phyloP scores from a whole-genome alignment of 2,797 vertebrate species.

The Rhabdophis nuchalis region DNA sequence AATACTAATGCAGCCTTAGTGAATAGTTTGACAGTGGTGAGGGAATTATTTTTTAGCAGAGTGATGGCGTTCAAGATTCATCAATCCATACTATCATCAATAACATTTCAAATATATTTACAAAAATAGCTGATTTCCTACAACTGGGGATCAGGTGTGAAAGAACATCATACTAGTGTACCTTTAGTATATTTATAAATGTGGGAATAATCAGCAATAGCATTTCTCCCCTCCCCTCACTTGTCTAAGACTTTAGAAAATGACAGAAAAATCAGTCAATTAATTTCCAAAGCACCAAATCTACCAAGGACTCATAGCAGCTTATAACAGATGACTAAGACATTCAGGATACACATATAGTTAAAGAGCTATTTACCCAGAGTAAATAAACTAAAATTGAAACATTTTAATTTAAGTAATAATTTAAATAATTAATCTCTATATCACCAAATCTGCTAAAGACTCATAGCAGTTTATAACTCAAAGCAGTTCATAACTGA shows the following conservation, averaged over 20 bases:
- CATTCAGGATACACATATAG: background rate
- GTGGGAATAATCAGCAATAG: background rate
- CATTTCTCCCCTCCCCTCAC: background rate
- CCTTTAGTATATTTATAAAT: background rate
- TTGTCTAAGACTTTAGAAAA: background rate
- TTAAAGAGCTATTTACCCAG: background rate
- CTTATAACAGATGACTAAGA: background rate
- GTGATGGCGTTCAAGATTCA: no score
- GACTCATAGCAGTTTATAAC: background rate
- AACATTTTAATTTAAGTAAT: background rate
- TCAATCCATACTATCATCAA: background rate
- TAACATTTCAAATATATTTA: background rate
- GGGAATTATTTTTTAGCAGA: no score
- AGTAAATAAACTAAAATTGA: background rate
- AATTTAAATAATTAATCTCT: background rate
- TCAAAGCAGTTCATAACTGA: background rate
- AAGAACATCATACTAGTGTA: background rate
- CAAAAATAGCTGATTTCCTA: background rate
- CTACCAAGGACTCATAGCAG: background rate
- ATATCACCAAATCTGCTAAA: background rate
- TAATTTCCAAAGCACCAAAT: background rate
- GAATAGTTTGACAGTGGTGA: no score
- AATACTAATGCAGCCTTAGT: no score
- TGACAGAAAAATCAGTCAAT: background rate
- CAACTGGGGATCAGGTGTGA: background rate